Evolutionary conservation across 2,888 invertebrate species (phyloP), one percentile per base, ranked within the genome.

Genomic region (Ornithoptera alexandrae): DNA sequence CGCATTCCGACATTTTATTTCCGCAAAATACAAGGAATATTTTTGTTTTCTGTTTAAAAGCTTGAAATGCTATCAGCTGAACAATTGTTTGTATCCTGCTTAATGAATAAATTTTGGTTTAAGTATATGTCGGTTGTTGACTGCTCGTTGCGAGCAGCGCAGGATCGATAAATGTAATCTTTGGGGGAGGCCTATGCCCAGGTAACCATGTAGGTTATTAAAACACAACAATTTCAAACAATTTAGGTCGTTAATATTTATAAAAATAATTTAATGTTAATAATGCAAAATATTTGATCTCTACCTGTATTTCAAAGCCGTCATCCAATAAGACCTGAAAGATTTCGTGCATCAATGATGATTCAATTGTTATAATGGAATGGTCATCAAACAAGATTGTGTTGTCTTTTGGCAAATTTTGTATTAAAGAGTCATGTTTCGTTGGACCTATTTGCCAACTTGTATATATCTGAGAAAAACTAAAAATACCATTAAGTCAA

Each of bases 391-490:
- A 82, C 63, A 80, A 73, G 3, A 86, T 67, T 1, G 76, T 76
- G 2, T 67, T 74, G 18, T 74, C 74, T 0, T 63, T 61, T 68
- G 70, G 78, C 12, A 85, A 10, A 6, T 70, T 22, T 71, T 80
- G 76, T 2, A 69, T 77, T 62, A 78, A 65, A 0, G 89, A 88
- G 50, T 75, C 71, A 65, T 84, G 84, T 30, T 74, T 78, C 69
- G 84, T 81, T 1, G 81, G 77, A 0, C 78, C 79, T 22, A 88
- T 71, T 46, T 69, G 76, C 89, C 89, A 90, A 74, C 81, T 80
- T 18, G 83, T 85, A 68, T 88, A 90, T 56, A 90, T 64, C 24
- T 89, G 80, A 7, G 81, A 75, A 73, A 90, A 80, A 62, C 90
- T 46, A 46, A 46, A 46, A 46, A 46, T 15, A 46, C 15, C 12